Base-by-base conservation (phyloP, 2,113 vertebrate species). In the Thinocorus orbignyianus region DNA sequence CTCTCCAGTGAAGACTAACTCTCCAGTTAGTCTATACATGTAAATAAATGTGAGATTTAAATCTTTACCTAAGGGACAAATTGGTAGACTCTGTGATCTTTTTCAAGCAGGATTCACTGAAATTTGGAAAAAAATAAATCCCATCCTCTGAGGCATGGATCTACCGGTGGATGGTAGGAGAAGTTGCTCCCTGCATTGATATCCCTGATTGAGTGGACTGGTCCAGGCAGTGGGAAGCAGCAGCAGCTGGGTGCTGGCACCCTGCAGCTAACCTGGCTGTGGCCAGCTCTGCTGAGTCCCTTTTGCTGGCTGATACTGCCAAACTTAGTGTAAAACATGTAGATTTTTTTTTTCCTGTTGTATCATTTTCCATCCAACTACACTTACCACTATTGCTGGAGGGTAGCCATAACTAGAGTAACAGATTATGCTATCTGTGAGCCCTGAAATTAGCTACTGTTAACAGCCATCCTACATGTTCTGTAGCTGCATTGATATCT, bases 271-370 rank as follows among this genome's bases (percentile, higher is more conserved):
- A 42, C 65, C 52, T 51, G 35, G 12, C 30, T 55, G 18, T 20
- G 20, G 12, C 35, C 26, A 3, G 1, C 61, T 78, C 41, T 68
- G 4, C n/a, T 30, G 42, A 1, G 13, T 62, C 19, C 49, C 7
- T 85, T 81, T 66, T 33, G 4, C 33, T 0, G 0, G 26, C 39
- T 55, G 22, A 25, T 24, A 14, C 1, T 2, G 18, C 6, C 68
- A 58, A 83, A 70, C 5, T 23, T 37, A 26, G 19, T 13, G 24
- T 12, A 57, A 93, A 69, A 9, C 69, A 24, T 3, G 26, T 22
- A 30, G n/a, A 3, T 42, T 35, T 82, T 51, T 49, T 48, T 72
- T 51, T 66, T 48, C 6, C 54, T 81, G 2, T 76, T 4, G 1
- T 28, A 14, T 28, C 6, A 2, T 66, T 84, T 49, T 69, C 37